Evolutionary conservation across 1,140 invertebrate species (phyloP), one percentile per base, ranked within the genome.

Genomic region (Trichonephila inaurata): DNA sequence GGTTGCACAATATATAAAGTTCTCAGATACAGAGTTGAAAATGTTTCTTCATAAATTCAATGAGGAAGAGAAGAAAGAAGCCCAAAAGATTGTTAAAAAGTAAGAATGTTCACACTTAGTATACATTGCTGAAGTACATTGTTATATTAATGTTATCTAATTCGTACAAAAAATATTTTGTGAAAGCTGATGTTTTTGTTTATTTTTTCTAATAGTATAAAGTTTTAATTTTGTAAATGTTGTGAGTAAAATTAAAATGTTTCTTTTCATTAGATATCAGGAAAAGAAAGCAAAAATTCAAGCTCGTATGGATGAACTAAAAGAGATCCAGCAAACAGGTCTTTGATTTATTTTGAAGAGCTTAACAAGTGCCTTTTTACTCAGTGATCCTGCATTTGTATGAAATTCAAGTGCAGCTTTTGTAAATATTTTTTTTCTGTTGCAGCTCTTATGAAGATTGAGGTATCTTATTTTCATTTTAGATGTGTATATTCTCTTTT

Each of bases 1-100:
- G 96, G 97, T 98, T 90, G 98, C 98, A 94, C 98, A 98, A 95
- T 98, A 98, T 96, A 96, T 98, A 82, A 98, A 98, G 96, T 96
- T 98, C 77, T 97, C 97, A 88, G 95, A 97, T 94, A 97, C 97
- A 64, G 98, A 98, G 95, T 97, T 98, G 95, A 96, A 97, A 72
- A 97, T 97, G 83, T 98, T 98, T 95, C 95, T 98, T 66, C 97
- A 97, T 94, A 97, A 97, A 95, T 98, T 97, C 96, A 96, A 97
- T 95, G 96, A 97, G 92, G 98, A 98, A 96, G 97, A 98, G 95
- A 97, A 97, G 93, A 96, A 97, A 40, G 97, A 98, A 95, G 96
- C 97, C 85, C 95, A 96, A 81, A 96, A 97, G 95, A 96, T 98
- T 77, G 97, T 97, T 96, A 96, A 97, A 94, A 98, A 97, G 98